Base-by-base conservation (phyloP, 2,797 vertebrate species). In the Hylomyscus alleni region DNA sequence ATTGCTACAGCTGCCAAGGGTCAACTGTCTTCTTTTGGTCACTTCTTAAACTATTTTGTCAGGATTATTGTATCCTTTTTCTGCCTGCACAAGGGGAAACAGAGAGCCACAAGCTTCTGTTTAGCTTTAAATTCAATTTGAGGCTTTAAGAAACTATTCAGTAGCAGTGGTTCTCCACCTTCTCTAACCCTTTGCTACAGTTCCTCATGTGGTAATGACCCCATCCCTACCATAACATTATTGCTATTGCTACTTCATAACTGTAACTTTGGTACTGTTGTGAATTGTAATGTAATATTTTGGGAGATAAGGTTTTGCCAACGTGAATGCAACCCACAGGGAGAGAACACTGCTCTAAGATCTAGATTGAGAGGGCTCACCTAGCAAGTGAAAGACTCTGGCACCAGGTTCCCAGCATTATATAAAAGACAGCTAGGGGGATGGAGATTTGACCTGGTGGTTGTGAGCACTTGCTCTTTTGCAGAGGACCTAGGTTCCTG, bases 81-180 rank as follows among this genome's bases (percentile, higher is more conserved):
- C 34, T 86, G 47, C 26, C 69, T 62, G n/a, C 73, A 91, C 83
- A 89, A 89, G 83, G 52, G 90, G 52, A 90, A 96, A 80, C 50
- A 82, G 44, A 91, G 58, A 77, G 77, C 20, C 50, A 3, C 15
- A 62, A 77, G 87, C 29, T 58, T 60, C 56, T 75, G 24, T n/a
- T 77, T 62, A 14, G 62, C 62, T 31, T 65, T 31, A 31, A 31
- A 65, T 65, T 65, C 62, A 31, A 65, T 31, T 31, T 65, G 62
- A 65, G 62, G 12, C 62, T 65, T 31, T 65, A 65, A 91, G 80
- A 78, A 89, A 86, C 54, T 54, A 89, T 77, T 29, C 44, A 47
- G 22, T 6, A 26, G 11, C 17, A 47, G 75, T 47, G 75, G 5
- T 14, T 29, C 12, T 76, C 44, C 26, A 76, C 44, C 26, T 76